Evolutionary conservation across 2,113 vertebrate species (phyloP).

Genomic region (Tenrec ecaudatus): DNA sequence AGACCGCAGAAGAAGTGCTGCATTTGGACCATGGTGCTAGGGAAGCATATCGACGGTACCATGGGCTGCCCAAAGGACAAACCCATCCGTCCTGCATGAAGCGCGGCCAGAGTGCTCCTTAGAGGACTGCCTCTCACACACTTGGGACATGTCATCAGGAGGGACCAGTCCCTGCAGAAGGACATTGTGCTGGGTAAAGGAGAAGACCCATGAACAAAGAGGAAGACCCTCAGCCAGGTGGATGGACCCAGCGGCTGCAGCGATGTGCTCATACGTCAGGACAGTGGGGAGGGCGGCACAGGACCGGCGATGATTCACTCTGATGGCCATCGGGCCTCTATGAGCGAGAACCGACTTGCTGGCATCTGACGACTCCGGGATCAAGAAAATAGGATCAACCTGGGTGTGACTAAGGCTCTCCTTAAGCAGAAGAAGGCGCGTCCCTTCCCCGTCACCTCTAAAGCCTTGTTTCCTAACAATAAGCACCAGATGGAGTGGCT

Average conservation of each 20-base stretch:
- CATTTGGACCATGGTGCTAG: not conserved
- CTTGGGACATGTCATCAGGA: not conserved
- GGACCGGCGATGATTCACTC: not conserved
- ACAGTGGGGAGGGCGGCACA: no score
- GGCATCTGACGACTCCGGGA: not conserved
- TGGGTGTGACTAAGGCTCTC: not conserved
- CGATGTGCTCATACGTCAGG: not conserved
- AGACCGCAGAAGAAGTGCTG: not conserved
- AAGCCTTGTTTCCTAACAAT: not conserved
- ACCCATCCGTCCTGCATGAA: not conserved
- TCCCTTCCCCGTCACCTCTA: not conserved
- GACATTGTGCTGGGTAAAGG: not conserved
- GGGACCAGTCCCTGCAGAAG: not conserved
- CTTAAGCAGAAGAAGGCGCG: slow-evolving; percentile 15
- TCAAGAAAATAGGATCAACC: not conserved
- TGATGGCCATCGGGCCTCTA: not conserved
- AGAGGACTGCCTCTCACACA: no score
- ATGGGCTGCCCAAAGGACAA: not conserved
- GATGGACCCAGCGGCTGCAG: not conserved
- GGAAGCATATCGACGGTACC: not conserved
- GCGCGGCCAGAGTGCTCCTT: not conserved
- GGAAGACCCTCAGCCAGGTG: no score
- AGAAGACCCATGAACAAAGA: not conserved
- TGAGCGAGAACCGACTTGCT: not conserved
- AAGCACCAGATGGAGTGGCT: not conserved